Evolutionary conservation across 2,797 vertebrate genomes (phyloP).

Genomic region (Valencia hispanica): DNA sequence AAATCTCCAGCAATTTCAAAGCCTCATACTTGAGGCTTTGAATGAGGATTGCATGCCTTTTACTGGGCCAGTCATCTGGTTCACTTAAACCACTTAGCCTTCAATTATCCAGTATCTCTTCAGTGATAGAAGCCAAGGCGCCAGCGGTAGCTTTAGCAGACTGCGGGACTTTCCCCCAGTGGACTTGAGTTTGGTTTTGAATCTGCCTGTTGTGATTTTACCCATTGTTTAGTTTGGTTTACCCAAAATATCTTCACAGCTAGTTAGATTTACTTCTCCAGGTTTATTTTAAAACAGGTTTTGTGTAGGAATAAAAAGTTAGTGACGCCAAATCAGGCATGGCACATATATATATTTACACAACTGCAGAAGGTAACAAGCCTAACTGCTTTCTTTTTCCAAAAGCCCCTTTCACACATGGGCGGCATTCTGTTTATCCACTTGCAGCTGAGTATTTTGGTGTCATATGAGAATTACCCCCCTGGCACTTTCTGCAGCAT

Average conservation of each 20-base stretch:
- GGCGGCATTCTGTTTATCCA: not conserved
- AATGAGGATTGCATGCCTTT: no score
- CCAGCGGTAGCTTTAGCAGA: not conserved
- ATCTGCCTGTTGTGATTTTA: not conserved
- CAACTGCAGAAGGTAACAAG: not conserved
- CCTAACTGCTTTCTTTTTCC: not conserved
- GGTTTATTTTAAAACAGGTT: not conserved
- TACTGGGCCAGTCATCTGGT: constrained; percentile 7
- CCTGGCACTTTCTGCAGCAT: not conserved
- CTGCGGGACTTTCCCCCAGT: not conserved
- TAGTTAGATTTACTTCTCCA: not conserved
- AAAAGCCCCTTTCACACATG: not conserved
- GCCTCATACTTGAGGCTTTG: no score
- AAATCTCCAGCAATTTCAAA: not conserved
- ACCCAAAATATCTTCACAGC: not conserved
- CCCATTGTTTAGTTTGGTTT: not conserved
- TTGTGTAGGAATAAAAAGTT: not conserved
- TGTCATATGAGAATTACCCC: constrained; percentile 3
- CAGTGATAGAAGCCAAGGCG: not conserved
- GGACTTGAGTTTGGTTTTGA: not conserved
- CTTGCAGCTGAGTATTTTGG: constrained; percentile 4
- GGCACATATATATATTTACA: not conserved
- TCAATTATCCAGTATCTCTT: not conserved
- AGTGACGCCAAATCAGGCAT: not conserved
- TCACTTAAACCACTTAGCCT: constrained; percentile 2